Conservation (phyloP, 2,113 vertebrate genomes). For the Danio rerio region GRCz12tu NC_133180.1:45117001-45117500, state of each 20-base stretch:
- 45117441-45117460: not conserved
- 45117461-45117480: not conserved
- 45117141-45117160: no score
- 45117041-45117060: no score
- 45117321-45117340: not conserved
- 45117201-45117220: no score
- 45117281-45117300: not conserved
- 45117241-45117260: not conserved
- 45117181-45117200: no score
- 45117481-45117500: not conserved
- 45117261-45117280: not conserved
- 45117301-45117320: not conserved
- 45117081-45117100: no score
- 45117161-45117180: no score
- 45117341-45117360: not conserved
- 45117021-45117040: no score
- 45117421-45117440: not conserved
- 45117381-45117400: not conserved
- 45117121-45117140: no score
- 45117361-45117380: not conserved
- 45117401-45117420: not conserved
- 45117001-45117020: no score
- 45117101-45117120: no score
- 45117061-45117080: no score
- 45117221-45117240: not conserved